These are phyloP conservation scores for Parazoanthus swiftii DNA, from an alignment of 92 coral and sea anemone species.

Conservation along the genomic window DNA sequence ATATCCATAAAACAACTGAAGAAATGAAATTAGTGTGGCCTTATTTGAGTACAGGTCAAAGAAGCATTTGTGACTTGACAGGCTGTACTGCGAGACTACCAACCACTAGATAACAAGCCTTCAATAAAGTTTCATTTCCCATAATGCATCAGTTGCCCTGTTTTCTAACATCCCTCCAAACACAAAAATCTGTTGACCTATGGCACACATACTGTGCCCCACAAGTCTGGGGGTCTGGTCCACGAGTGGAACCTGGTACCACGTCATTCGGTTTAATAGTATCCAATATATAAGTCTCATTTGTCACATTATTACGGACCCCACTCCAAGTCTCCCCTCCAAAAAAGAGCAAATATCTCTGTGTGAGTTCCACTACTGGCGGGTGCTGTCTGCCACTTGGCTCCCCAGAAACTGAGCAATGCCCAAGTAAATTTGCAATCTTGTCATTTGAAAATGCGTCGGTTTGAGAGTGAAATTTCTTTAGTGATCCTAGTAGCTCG, in stretches of 20 bases:
- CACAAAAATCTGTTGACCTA: conserved; percentile 61
- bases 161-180: conserved; percentile 81
- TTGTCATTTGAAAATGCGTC: conserved; percentile 44
- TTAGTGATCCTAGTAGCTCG: conserved; percentile 75
- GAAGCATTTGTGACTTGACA: too few species aligned
- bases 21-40: too few species aligned
- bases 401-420: conserved; percentile 66
- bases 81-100: not conserved
- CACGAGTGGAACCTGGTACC: conserved; percentile 56
- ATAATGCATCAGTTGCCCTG: conserved; percentile 58
- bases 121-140: conserved; percentile 62
- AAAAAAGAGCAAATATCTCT: conserved; percentile 66
- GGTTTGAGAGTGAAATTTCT: conserved; percentile 43
- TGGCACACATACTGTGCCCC: conserved; percentile 79
- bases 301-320: conserved; percentile 90
- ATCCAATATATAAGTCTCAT: conserved; percentile 73
- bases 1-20: too few species aligned
- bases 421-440: conserved; percentile 50
- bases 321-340: conserved; percentile 99
- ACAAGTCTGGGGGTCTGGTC: conserved; percentile 75
- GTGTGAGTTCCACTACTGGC: conserved; percentile 59
- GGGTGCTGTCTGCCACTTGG: conserved; percentile 89
- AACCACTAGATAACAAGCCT: not conserved
- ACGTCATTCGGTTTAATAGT: conserved; percentile 61
- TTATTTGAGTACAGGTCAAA: too few species aligned